Evolutionary conservation across 2,113 vertebrate species (phyloP), one percentile per base, ranked within the genome.

Genomic region (Gadus chalcogrammus): DNA sequence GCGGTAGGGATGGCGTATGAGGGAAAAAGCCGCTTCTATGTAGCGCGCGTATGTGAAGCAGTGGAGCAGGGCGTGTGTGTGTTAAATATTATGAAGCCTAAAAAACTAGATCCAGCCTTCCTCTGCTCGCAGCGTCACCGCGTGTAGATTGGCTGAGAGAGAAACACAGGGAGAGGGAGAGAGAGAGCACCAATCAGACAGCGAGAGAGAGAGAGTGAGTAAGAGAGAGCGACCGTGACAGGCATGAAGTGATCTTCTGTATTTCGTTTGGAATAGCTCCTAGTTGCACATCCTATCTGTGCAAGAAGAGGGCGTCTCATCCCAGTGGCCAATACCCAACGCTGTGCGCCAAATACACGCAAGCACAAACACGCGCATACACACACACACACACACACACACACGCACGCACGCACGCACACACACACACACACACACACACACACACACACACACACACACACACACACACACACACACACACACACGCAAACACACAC

Each of bases 81-180:
- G 93, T 94, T 95, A 94, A 94, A 96, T 96, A 94, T 91, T 91
- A 93, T 85, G 92, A 90, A 31, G 31, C 31, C 89, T 73, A 24
- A 71, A 24, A 71, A 77, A 66, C 79, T 87, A 91, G 92, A 93
- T 91, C 94, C 94, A 88, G 93, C 94, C 94, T 95, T 31, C 31
- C 31, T 31, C 5, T 31, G 31, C 31, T 81, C 92, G 83, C 89
- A 90, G 88, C 97, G 96, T 98, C 96, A 97, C 82, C 86, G 92
- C 76, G 80, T 86, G 83, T 90, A 94, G 95, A 97, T 98, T 98
- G 96, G 97, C 93, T 95, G 93, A 91, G 86, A 16, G 6, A 48
- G 61, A 15, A 64, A 74, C 4, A 65, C 31, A 65, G 31, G 38
- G 64, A 65, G 31, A 65, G 62, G 31, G n/a, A n/a, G n/a, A n/a